These are phyloP conservation scores for Spodoptera exigua DNA, from an alignment of 2,888 invertebrate species.

Conservation along the genomic window DNA sequence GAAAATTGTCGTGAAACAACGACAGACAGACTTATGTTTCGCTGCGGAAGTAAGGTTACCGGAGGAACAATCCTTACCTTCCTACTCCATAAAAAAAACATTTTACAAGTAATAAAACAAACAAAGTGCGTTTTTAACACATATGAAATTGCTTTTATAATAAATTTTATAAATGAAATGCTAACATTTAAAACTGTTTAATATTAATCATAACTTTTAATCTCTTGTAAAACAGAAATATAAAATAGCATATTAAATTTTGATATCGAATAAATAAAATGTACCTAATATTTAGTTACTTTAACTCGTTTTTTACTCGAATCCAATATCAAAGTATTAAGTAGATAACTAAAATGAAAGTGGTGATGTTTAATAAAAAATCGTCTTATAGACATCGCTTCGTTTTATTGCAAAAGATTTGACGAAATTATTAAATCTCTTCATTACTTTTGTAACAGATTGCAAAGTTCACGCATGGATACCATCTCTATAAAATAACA, in stretches of 20 bases:
- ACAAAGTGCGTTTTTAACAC: too few relatives aligned
- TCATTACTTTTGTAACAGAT: constrained; percentile 11
- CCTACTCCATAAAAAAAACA: too few relatives aligned
- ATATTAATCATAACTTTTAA: not conserved
- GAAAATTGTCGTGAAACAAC: too few relatives aligned
- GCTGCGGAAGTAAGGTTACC: too few relatives aligned
- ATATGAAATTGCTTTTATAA: too few relatives aligned
- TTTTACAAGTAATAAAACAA: too few relatives aligned
- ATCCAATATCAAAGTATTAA: constrained; percentile 18
- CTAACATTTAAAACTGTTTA: too few relatives aligned
- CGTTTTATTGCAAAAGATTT: constrained; percentile 27
- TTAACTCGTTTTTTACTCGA: constrained; percentile 7
- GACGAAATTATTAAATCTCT: constrained; percentile 26
- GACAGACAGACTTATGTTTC: too few relatives aligned
- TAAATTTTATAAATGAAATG: too few relatives aligned
- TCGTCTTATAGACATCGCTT: constrained; percentile 13
- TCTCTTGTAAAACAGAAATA: constrained; percentile 2
- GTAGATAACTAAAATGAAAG: constrained; percentile 28
- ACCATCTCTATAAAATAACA: constrained; percentile 1
- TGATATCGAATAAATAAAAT: constrained; percentile 3
- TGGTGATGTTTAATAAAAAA: constrained; percentile 19
- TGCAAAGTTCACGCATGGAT: constrained; percentile 13
- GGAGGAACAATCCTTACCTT: too few relatives aligned
- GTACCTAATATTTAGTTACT: constrained; percentile 11
- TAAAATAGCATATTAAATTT: not conserved